phyloP scores from a whole-genome alignment of 2,113 vertebrate genomes.

The Suricata suricatta region DNA sequence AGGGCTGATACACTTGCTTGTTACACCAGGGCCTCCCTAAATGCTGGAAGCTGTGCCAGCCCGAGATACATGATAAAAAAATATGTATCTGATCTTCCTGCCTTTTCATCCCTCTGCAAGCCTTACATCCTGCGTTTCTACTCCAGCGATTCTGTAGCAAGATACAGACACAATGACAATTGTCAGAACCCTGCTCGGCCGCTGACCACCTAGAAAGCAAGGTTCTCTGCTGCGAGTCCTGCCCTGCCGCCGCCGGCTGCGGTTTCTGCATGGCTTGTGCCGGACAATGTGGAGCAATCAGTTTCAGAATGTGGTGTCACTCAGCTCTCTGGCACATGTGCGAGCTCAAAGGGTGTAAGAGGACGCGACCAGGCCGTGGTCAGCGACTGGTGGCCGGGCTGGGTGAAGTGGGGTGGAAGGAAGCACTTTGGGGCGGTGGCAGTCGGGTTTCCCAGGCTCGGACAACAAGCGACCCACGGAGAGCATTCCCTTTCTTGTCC shows the following conservation, averaged over 20 bases:
- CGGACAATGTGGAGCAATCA: conserved; percentile 58
- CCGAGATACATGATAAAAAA: background rate
- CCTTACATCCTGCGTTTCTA: conserved; percentile 63
- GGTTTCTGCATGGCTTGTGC: conserved; percentile 75
- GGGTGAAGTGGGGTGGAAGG: conserved; percentile 88
- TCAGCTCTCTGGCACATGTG: conserved; percentile 61
- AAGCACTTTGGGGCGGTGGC: conserved; percentile 83
- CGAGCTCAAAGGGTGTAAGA: conserved; percentile 78
- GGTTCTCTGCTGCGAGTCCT: background rate
- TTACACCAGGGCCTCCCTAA: background rate
- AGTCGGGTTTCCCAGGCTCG: conserved; percentile 89
- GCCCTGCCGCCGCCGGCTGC: background rate
- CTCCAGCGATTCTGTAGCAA: conserved; percentile 59
- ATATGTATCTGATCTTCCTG: background rate
- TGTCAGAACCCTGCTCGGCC: background rate
- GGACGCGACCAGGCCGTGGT: conserved; percentile 82
- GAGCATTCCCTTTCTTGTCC: conserved; percentile 47
- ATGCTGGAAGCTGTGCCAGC: background rate
- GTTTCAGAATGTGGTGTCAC: conserved; percentile 37
- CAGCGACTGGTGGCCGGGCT: conserved; percentile 88
- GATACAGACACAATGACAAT: conserved; percentile 5
- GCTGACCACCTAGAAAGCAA: conserved; percentile 71
- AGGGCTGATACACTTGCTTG: background rate
- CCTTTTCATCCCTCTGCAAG: conserved; percentile 4
- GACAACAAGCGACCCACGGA: conserved; percentile 77